phyloP scores from a whole-genome alignment of 2,113 vertebrate genomes.

The Coregonus clupeaformis region DNA sequence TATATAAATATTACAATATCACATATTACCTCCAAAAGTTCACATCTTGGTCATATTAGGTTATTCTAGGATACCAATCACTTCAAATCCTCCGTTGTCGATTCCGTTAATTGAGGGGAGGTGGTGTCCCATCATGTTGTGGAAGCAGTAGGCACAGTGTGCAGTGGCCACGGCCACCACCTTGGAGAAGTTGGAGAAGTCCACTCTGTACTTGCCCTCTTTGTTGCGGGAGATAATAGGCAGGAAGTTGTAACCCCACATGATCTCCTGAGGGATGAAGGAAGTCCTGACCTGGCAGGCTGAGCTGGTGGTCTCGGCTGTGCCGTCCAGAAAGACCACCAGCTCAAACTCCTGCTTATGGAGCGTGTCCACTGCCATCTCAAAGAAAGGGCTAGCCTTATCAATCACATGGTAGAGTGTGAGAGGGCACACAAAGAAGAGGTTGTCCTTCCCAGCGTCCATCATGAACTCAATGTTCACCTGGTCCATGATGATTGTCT shows the following conservation, averaged over 20 bases:
- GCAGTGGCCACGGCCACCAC: conserved; percentile 86
- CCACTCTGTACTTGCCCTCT: conserved; percentile 91
- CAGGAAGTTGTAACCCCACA: conserved; percentile 93
- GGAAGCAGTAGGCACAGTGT: conserved; percentile 88
- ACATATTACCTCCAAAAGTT: conserved; percentile 11
- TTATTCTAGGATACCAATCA: conserved; percentile 78
- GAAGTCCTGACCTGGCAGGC: conserved; percentile 94
- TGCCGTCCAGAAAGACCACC: conserved; percentile 93
- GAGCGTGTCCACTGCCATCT: conserved; percentile 89
- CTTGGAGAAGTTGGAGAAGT: conserved; percentile 96
- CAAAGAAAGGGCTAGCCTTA: conserved; percentile 90
- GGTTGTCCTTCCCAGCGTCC: conserved; percentile 90
- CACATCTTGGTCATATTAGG: conserved; percentile 83
- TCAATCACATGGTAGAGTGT: conserved; percentile 92
- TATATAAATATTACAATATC: too few relatives aligned
- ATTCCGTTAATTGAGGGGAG: conserved; percentile 76
- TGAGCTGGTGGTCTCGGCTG: conserved; percentile 93
- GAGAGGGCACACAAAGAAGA: conserved; percentile 93
- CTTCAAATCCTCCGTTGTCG: conserved; percentile 81
- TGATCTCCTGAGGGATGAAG: conserved; percentile 90
- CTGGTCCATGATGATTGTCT: conserved; percentile 95
- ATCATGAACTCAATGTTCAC: conserved; percentile 89
- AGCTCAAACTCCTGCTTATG: conserved; percentile 90
- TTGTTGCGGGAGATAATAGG: conserved; percentile 94
- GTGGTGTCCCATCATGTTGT: conserved; percentile 82